Percentiles rank a stretch among this genome's conserved stretches.
Conservation (phyloP, 2,113 vertebrate genomes). For the Carassius gibelio region DNA sequence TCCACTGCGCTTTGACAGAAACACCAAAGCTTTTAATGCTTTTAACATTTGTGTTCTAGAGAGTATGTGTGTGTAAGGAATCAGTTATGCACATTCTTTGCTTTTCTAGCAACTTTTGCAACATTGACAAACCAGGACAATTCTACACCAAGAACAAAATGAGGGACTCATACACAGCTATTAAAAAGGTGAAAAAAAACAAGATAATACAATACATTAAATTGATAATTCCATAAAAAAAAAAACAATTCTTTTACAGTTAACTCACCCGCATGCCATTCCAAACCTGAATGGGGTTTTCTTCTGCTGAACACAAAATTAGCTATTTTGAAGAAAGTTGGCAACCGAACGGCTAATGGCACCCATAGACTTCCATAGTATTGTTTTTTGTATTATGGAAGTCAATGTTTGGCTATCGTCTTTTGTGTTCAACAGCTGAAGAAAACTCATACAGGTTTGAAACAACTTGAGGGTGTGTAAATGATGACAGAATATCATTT, state of each 20-base stretch:
- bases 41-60: conserved; percentile 5
- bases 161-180: not conserved
- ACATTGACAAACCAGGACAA: not conserved
- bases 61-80: conserved; percentile 7
- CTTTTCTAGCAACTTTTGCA: no score
- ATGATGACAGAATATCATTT: not conserved
- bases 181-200: no score
- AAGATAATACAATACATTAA: no score
- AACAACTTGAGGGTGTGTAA: not conserved
- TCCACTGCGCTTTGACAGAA: conserved; percentile 43
- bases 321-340: no score
- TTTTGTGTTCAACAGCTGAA: not conserved
- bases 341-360: no score
- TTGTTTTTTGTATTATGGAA: no score
- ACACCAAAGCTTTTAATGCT: conserved; percentile 13
- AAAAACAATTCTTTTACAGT: not conserved
- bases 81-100: not conserved
- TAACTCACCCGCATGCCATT: no score
- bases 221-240: no score
- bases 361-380: no score
- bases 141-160: no score
- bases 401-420: not conserved
- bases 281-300: not conserved
- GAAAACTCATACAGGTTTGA: not conserved
- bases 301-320: no score